Evolutionary conservation across 2,888 invertebrate species (phyloP).

Genomic region (Platycnemis pennipes): DNA sequence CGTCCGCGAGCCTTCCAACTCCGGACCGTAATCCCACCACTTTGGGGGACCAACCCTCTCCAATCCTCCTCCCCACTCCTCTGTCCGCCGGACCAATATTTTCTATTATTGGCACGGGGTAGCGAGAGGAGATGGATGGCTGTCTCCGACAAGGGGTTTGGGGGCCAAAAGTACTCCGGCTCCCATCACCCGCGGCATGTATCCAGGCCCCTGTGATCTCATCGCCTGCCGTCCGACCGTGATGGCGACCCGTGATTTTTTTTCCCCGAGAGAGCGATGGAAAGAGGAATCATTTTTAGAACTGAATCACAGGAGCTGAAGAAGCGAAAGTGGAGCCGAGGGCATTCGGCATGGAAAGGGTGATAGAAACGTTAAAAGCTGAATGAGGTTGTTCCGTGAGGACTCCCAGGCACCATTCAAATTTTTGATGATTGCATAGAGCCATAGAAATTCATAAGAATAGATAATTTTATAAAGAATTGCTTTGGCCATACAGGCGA

Average conservation of each 20-base stretch:
- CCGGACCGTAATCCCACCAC: background rate
- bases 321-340: background rate
- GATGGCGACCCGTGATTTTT: constrained; percentile 6
- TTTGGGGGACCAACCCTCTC: background rate
- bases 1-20: background rate
- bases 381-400: too few relatives aligned
- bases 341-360: background rate
- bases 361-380: too few relatives aligned
- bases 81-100: background rate
- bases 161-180: background rate
- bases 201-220: background rate
- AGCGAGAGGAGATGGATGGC: constrained; percentile 6
- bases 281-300: background rate
- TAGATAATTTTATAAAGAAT: too few relatives aligned
- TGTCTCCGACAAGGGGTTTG: background rate
- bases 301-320: background rate
- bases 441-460: too few relatives aligned
- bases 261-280: background rate
- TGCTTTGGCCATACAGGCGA: too few relatives aligned
- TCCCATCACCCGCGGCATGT: background rate
- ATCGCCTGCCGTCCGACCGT: background rate
- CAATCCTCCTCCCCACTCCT: background rate
- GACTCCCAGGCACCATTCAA: too few relatives aligned
- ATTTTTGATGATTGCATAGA: too few relatives aligned
- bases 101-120: constrained; percentile 11